phyloP scores from a whole-genome alignment of 2,113 vertebrate species.

The Anarhynchus alexandrinus region DNA sequence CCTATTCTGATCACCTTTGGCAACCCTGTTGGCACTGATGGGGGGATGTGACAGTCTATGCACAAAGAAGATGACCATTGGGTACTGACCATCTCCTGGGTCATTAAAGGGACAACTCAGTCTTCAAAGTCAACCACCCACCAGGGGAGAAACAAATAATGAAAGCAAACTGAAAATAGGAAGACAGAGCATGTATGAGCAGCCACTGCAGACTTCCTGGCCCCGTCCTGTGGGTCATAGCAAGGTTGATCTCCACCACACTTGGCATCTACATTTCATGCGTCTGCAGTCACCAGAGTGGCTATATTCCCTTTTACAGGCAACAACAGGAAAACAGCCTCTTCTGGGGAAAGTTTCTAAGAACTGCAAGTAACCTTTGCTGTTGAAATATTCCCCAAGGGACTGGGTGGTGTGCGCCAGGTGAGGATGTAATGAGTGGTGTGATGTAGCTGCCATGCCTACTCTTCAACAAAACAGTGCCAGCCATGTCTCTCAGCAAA shows the following conservation, averaged over 20 bases:
- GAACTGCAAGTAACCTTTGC: not conserved
- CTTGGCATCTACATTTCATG: not conserved
- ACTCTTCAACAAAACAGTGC: not conserved
- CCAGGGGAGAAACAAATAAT: not conserved
- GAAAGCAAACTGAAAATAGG: not conserved
- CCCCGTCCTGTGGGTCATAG: not conserved
- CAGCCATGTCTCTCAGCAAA: not conserved
- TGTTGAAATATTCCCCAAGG: not conserved
- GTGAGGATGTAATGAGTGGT: not conserved
- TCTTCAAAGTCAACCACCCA: not conserved
- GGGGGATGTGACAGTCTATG: not conserved
- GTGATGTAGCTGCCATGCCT: not conserved
- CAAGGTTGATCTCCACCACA: not conserved
- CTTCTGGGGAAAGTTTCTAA: not conserved
- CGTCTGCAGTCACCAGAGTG: not conserved
- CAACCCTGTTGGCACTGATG: rapidly evolving
- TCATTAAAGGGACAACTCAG: not conserved
- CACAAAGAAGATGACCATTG: not conserved
- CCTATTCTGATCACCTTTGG: not conserved
- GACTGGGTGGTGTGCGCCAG: not conserved
- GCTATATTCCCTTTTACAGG: not conserved
- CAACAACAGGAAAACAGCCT: not conserved
- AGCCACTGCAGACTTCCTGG: not conserved
- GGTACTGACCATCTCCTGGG: not conserved
- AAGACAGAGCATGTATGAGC: not conserved